phyloP scores from a whole-genome alignment of 92 coral and sea anemone species.

The Epizoanthus ramosus region DNA sequence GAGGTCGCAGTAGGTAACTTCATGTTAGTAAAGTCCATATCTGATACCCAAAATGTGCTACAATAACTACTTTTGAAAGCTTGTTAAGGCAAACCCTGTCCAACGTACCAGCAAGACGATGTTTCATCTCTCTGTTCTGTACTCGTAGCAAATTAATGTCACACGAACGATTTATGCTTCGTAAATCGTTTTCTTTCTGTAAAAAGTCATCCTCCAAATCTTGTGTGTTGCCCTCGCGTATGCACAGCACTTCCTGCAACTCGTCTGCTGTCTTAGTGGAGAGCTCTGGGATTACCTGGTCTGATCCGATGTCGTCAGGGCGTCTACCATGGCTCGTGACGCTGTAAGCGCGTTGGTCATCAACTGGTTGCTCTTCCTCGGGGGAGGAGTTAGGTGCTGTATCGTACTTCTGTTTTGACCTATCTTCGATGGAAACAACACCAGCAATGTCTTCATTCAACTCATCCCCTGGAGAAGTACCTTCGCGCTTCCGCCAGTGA shows the following conservation, averaged over 20 bases:
- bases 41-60: too few relatives aligned
- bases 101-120: neutral
- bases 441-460: neutral
- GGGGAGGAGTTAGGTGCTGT: too few relatives aligned
- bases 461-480: neutral
- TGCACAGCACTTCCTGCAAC: neutral
- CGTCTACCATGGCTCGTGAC: too few relatives aligned
- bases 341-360: too few relatives aligned
- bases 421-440: neutral
- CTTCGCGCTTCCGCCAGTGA: slow-evolving; percentile 32
- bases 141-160: neutral
- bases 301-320: too few relatives aligned
- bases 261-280: neutral
- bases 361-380: too few relatives aligned
- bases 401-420: neutral
- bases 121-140: slow-evolving; percentile 5
- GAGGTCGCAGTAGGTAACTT: too few relatives aligned
- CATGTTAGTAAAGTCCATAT: too few relatives aligned
- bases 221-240: neutral
- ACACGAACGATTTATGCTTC: neutral
- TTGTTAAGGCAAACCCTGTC: too few relatives aligned
- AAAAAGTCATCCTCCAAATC: neutral
- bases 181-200: slow-evolving; percentile 4
- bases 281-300: too few relatives aligned
- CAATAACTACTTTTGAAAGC: too few relatives aligned